Conservation (phyloP, 2,797 vertebrate species). For the Lacerta agilis region DNA sequence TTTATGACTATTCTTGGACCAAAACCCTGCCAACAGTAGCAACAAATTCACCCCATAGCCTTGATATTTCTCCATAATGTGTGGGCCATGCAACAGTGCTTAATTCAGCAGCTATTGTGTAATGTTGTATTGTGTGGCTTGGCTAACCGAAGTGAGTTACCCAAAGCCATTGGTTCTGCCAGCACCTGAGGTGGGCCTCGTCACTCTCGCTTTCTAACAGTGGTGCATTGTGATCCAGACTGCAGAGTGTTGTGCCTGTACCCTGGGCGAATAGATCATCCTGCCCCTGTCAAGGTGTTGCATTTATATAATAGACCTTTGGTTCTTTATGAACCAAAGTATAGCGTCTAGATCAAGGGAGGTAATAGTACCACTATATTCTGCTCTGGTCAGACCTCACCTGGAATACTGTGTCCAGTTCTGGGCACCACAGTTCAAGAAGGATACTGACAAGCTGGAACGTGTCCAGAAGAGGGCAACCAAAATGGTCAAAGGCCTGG, state of each 20-base stretch:
- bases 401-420: too few species aligned
- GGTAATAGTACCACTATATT: too few species aligned
- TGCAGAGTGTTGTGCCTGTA: neutral
- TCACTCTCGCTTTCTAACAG: neutral
- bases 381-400: too few species aligned
- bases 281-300: neutral
- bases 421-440: too few species aligned
- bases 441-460: too few species aligned
- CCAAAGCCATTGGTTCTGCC: neutral
- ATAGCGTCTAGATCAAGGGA: too few species aligned
- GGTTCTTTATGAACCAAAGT: neutral
- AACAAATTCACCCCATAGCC: neutral
- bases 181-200: neutral
- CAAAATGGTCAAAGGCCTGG: too few species aligned
- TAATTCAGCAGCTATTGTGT: too few species aligned
- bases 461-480: too few species aligned
- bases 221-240: neutral
- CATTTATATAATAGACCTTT: neutral
- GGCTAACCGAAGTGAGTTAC: neutral
- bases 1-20: neutral
- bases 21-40: neutral
- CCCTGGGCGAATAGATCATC: too few species aligned
- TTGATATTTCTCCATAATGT: neutral
- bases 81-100: neutral
- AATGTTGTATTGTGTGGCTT: neutral